Base-by-base conservation (phyloP, 2,888 invertebrate genomes). In the Shargacucullia verbasci region DNA sequence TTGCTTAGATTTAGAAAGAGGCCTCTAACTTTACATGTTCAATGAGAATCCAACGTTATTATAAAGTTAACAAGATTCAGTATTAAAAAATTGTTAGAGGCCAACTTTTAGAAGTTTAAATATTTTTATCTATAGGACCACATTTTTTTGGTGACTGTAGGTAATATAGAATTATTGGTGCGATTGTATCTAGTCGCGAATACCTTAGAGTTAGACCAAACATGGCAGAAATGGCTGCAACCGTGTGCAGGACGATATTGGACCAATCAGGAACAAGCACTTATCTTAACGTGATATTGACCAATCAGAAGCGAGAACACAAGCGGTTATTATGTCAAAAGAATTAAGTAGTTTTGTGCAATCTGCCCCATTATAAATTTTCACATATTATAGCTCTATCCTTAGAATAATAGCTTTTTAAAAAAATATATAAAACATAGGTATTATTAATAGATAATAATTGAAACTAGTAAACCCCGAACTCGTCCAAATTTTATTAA, bases 401-500 rank as follows among this genome's bases (percentile, higher is more conserved):
- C 34, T 56, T 66, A 66, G 40, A 38, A 35, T 20, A 37, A 34
- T 25, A 43, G 15, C 13, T 52, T 49, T 31, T 31, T 59, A 59
- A 48, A 56, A 41, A 41, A 31, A 13, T 58, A 47, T 34, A 59
- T 54, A 47, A 48, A 43, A 35, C 46, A n/a, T n/a, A 38, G 14
- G 27, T 41, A 70, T 59, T 67, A 70, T 67, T 70, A 59, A 34
- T 70, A 54, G 40, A 35, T 48, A 15, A 25, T 54, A 52, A 29
- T 3, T 41, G 48, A 33, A 11, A 55, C 25, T 59, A 53, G 56
- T 39, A 54, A 63, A 57, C 66, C 70, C 76, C 60, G 38, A 76
- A 53, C 52, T 76, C 76, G 70, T 73, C 76, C 73, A 74, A 55
- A 34, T 38, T 44, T 47, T 46, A 46, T 44, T 39, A 58, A 46